Base-by-base conservation (phyloP, 2,113 vertebrate species). In the Parus major region DNA sequence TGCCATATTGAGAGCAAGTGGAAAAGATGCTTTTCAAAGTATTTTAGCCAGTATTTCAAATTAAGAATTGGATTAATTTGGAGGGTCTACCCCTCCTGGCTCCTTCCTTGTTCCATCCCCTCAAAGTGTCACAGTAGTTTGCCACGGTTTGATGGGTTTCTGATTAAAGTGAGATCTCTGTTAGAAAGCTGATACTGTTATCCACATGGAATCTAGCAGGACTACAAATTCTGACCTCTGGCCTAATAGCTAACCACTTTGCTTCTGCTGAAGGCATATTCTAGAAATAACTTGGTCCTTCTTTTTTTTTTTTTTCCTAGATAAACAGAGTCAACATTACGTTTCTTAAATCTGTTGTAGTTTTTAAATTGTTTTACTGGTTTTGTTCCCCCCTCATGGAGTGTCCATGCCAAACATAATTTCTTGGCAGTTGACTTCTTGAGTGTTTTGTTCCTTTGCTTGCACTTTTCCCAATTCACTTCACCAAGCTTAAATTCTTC, bases 61-160 rank as follows among this genome's bases (percentile, higher is more conserved):
- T 33, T 29, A 1, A 31, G 71, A 61, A 35, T 28, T 52, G 33
- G 8, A 59, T 73, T 84, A 12, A 64, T 55, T 49, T 46, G 19
- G 12, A 29, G 15, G 4, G 2, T 25, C 9, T 68, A 12, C 9
- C 3, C 0, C 7, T 66, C 15, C 24, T 56, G 49, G 13, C 23
- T 77, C 10, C 23, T 60, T 56, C 13, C 18, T 50, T 71, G 52
- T 36, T 66, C 10, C 86, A 16, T 12, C 31, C 41, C 53, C 19
- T 36, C 25, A 10, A 14, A 42, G 17, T 21, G 27, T 56, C 28
- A 13, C 14, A 44, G 21, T 56, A 69, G 31, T 55, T 91, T 75
- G 46, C 31, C 12, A 5, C 75, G 56, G 21, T 55, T 75, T 66
- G 39, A 21, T 70, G 60, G 10, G 8, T 75, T 72, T 23, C 39